phyloP scores from a whole-genome alignment of 2,888 invertebrate species.

The Erannis defoliaria region DNA sequence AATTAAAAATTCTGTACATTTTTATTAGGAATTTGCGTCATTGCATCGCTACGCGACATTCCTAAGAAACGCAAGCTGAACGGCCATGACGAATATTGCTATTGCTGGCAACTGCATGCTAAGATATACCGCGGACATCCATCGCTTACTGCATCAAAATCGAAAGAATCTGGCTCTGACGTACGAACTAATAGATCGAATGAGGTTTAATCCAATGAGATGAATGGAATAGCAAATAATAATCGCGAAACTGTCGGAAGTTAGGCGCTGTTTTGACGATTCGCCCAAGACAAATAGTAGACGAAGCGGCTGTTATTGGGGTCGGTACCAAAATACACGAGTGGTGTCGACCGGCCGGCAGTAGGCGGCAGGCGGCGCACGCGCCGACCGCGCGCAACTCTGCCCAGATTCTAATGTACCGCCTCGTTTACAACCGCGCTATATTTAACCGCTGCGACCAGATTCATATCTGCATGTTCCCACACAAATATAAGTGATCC shows the following conservation, averaged over 20 bases:
- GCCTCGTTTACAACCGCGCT: conserved; percentile 79
- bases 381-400: conserved; percentile 79
- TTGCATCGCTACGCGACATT: conserved; percentile 13
- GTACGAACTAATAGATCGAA: conserved; percentile 5
- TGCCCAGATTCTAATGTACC: conserved; percentile 70
- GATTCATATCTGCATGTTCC: conserved; percentile 80
- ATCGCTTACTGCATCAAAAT: conserved; percentile 4
- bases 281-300: conserved; percentile 82
- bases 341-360: conserved; percentile 75
- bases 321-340: conserved; percentile 85
- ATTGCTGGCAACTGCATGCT: conserved; percentile 13
- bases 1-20: too few species aligned
- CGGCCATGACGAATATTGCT: conserved; percentile 14
- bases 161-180: conserved; percentile 12
- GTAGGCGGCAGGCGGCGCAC: conserved; percentile 83
- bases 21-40: conserved; percentile 5
- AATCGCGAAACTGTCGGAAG: conserved; percentile 40
- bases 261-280: conserved; percentile 76
- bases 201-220: conserved; percentile 25
- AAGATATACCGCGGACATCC: conserved; percentile 13
- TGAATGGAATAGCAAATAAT: conserved; percentile 32
- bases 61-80: conserved; percentile 4
- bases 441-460: conserved; percentile 83
- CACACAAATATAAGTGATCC: conserved; percentile 74
- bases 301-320: conserved; percentile 82